Evolutionary conservation across 2,113 vertebrate genomes (phyloP).

Genomic region (Nothoprocta pentlandii): DNA sequence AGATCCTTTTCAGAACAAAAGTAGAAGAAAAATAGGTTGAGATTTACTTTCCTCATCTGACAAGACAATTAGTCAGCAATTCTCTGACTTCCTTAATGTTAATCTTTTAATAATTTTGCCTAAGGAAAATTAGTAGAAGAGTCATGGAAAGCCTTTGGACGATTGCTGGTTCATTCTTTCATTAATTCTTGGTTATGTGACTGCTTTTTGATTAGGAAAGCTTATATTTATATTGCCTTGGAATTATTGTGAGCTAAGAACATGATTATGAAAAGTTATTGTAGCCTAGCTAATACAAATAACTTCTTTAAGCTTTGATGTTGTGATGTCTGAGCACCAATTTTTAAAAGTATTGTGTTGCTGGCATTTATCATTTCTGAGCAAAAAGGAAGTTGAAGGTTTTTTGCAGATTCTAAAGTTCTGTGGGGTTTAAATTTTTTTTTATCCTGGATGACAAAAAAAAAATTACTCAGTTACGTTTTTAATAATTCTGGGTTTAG

Average conservation of each 20-base stretch:
- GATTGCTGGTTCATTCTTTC: background rate
- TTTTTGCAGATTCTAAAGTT: background rate
- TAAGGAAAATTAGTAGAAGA: background rate
- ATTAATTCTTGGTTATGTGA: background rate
- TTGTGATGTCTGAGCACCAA: background rate
- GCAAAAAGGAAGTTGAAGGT: background rate
- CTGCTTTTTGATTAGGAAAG: background rate
- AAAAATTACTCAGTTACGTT: background rate
- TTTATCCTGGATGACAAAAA: background rate
- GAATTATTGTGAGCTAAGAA: background rate
- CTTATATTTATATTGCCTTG: background rate
- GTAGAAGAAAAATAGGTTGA: background rate
- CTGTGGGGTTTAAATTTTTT: background rate
- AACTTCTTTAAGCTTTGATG: background rate
- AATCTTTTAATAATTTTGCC: background rate
- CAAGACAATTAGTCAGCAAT: background rate
- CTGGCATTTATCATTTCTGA: background rate
- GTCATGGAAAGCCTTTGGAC: background rate
- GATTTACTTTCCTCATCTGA: background rate
- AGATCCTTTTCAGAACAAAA: background rate
- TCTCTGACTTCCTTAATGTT: background rate
- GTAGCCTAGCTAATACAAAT: background rate
- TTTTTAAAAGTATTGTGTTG: background rate
- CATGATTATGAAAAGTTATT: background rate
- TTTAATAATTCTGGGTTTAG: background rate